phyloP scores from a whole-genome alignment of 2,113 vertebrate genomes.

The Sprattus sprattus region DNA sequence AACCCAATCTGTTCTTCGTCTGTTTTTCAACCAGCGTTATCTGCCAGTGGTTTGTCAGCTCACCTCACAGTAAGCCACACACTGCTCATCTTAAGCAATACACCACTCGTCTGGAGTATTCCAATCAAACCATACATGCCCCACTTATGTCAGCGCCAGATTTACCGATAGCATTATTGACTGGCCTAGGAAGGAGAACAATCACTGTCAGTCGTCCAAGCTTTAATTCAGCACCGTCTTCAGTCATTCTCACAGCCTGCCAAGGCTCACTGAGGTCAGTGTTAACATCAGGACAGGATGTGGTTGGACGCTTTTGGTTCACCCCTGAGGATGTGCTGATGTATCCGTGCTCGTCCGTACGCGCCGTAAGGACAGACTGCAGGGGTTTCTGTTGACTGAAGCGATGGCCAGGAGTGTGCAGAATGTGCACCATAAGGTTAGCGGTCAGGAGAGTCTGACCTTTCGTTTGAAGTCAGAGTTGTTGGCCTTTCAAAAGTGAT shows the following conservation, averaged over 20 bases:
- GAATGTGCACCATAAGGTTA: no score
- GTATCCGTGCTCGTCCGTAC: not conserved
- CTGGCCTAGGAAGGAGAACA: not conserved
- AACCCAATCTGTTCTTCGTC: not conserved
- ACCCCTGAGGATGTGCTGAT: not conserved
- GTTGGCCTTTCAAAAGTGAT: no score
- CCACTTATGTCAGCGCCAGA: not conserved
- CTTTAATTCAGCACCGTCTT: not conserved
- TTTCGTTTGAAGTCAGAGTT: no score
- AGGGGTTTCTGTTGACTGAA: not conserved
- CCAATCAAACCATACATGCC: not conserved
- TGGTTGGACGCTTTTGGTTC: not conserved
- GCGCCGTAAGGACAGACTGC: not conserved
- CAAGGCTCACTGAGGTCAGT: not conserved
- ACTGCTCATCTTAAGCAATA: not conserved
- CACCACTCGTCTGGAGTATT: not conserved
- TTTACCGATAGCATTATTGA: not conserved
- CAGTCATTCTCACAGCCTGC: not conserved
- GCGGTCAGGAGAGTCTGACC: no score
- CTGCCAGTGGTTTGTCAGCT: not conserved
- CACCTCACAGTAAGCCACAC: not conserved
- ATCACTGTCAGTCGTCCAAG: not conserved
- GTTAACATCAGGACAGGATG: not conserved
- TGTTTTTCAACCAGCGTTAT: not conserved
- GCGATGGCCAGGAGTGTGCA: no score